Percentiles rank a stretch among this genome's conserved stretches.
Evolutionary conservation across 2,113 vertebrate species (phyloP).

Genomic region (Nematolebias whitei): DNA sequence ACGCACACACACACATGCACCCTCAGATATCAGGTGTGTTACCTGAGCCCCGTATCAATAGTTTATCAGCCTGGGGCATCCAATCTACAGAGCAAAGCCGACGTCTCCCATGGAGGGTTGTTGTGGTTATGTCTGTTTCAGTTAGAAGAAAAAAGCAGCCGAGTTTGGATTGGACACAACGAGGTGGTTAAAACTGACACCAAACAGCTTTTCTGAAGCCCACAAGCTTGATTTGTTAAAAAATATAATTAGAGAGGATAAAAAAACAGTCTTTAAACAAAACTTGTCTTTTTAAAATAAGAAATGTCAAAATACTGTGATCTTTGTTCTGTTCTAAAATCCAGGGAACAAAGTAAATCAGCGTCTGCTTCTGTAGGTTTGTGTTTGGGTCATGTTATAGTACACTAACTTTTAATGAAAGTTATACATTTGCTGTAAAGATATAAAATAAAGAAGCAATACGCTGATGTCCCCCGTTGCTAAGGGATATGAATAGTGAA

Average conservation of each 20-base stretch:
- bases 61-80: constrained; percentile 76
- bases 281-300: neutral
- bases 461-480: no score
- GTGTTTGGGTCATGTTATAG: no score
- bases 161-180: constrained; percentile 8
- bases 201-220: neutral
- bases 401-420: no score
- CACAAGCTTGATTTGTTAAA: neutral
- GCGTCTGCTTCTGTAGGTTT: no score
- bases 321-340: constrained; percentile 21
- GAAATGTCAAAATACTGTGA: neutral
- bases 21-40: constrained; percentile 72
- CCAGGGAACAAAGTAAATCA: constrained; percentile 31
- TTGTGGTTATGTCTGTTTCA: constrained; percentile 25
- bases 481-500: no score
- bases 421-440: no score
- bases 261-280: neutral
- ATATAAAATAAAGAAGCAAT: no score
- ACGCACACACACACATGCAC: no score
- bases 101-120: constrained; percentile 61
- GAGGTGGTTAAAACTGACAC: constrained; percentile 10
- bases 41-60: constrained; percentile 78
- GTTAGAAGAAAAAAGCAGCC: constrained; percentile 10
- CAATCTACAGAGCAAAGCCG: constrained; percentile 72
- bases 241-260: neutral